Conservation (phyloP, 2,888 invertebrate species). For the Aspidiotus rigidus region DNA sequence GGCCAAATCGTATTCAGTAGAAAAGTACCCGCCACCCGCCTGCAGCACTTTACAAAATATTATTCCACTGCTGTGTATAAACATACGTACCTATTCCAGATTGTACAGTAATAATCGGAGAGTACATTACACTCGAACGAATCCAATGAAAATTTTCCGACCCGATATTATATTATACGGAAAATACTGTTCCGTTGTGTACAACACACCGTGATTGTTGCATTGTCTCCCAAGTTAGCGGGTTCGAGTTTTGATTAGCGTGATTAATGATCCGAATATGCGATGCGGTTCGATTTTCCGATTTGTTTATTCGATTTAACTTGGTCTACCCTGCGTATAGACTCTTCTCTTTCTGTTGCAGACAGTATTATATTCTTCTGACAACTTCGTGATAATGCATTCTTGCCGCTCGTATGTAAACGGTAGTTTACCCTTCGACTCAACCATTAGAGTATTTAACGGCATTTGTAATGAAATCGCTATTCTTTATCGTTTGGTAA, state of each 20-base stretch:
- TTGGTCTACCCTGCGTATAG: too few species aligned
- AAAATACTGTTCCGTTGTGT: neutral
- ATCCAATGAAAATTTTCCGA: neutral
- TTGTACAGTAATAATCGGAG: too few species aligned
- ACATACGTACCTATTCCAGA: too few species aligned
- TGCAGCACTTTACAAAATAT: too few species aligned
- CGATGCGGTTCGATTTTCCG: neutral
- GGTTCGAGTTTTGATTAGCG: constrained; percentile 4
- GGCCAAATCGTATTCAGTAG: too few species aligned
- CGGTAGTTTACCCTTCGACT: neutral
- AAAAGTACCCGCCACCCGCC: too few species aligned
- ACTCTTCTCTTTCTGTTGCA: too few species aligned
- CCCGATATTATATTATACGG: neutral
- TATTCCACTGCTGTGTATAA: too few species aligned
- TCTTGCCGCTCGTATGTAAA: neutral
- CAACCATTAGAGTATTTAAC: constrained; percentile 1
- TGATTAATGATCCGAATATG: neutral
- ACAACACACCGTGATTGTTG: constrained; percentile 1
- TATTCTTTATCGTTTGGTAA: neutral
- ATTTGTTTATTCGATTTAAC: neutral
- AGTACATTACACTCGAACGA: neutral
- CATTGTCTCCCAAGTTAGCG: neutral
- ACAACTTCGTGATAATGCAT: neutral
- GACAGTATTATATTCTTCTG: too few species aligned
- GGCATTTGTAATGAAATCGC: neutral